Conservation (phyloP, 2,888 invertebrate species). For the Hirtodrosophila confusa region DNA sequence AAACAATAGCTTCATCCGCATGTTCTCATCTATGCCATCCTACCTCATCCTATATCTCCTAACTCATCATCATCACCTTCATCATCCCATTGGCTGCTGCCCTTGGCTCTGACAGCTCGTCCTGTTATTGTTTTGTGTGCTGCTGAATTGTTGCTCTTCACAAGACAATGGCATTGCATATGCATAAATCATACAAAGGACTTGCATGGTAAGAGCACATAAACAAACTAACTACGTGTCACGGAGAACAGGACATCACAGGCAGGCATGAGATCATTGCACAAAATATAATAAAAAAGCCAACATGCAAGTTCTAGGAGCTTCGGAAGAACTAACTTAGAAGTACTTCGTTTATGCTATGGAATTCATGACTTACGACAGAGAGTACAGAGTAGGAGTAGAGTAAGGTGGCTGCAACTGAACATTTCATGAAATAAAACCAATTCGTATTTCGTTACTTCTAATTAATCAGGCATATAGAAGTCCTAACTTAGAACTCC, state of each 20-base stretch:
- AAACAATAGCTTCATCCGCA: slow-evolving; percentile 24
- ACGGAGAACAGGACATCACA: slow-evolving; percentile 5
- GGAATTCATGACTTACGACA: neutral
- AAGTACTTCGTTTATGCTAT: neutral
- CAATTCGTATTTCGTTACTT: no score
- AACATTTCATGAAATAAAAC: no score
- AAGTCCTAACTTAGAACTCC: no score
- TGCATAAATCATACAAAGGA: slow-evolving; percentile 15
- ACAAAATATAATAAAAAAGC: no score
- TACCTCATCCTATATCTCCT: no score
- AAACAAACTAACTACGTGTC: neutral
- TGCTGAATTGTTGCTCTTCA: slow-evolving; percentile 4
- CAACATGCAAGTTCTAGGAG: no score
- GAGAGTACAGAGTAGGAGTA: no score
- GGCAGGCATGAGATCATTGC: neutral
- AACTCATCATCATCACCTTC: neutral
- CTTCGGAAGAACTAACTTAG: no score
- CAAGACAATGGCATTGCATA: neutral
- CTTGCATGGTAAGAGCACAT: neutral
- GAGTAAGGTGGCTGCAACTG: no score
- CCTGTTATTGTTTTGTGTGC: slow-evolving; percentile 3
- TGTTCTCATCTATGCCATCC: slow-evolving; percentile 3
- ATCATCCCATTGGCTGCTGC: slow-evolving; percentile 5
- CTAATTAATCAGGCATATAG: no score
- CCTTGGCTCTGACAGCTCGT: neutral